Base-by-base conservation (phyloP, 2,113 vertebrate genomes). In the Polypterus senegalus region DNA sequence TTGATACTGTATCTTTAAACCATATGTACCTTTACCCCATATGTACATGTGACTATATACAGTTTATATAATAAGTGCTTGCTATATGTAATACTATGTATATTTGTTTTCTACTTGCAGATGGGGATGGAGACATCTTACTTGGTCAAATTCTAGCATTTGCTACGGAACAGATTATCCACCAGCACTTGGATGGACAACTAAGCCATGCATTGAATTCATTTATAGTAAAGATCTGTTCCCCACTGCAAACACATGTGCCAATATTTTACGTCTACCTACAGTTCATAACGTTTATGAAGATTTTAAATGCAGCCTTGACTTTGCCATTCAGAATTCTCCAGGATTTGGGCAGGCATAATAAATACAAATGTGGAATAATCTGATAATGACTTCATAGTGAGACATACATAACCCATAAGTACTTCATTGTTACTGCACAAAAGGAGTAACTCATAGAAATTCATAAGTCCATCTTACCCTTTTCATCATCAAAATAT, bases 291-390 rank as follows among this genome's bases (percentile, higher is more conserved):
- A 55, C 1, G 54, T 5, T n/a, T 55, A 55, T 55, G 54, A 55
- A 11, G 54, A 55, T 11, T 55, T 55, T 10, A 55, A 55, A 55
- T n/a, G 27, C 9, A 55, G 3, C 54, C 5, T 55, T 9, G 54
- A 55, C 54, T 55, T 55, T 55, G 54, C 54, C n/a, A 55, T 55
- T 55, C 54, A 51, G 49, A 51, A 51, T 51, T 51, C 49, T 55
- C 2, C 54, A 55, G 54, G 54, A 10, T 55, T 11, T 55, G 54
- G 54, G 54, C 54, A 55, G 3, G 5, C 54, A 10, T 55, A 55
- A 55, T n/a, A 55, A 52, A 52, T 27, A 27, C 27, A 27, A 27
- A 27, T 27, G 27, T 27, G 27, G 1, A 27, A 27, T 27, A 27
- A 27, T 27, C 27, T 2, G 27, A 27, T 27, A 27, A 1, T 27